Percentiles rank a stretch among this genome's conserved stretches.
Evolutionary conservation across 2,797 vertebrate species (phyloP).

Genomic region (Siniperca undulata): DNA sequence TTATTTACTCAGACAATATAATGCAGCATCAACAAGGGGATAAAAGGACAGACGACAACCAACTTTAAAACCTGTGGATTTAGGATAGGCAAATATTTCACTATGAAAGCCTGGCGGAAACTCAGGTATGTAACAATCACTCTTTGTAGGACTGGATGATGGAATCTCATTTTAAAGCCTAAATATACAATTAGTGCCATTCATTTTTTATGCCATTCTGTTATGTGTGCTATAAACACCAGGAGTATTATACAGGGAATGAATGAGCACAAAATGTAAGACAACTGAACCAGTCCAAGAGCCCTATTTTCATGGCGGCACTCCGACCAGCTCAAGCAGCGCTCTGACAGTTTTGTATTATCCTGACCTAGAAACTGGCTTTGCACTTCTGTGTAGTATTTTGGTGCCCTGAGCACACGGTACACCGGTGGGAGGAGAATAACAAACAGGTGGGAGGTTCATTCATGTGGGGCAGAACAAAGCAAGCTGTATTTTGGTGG

Average conservation of each 20-base stretch:
- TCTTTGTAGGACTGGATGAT: background rate
- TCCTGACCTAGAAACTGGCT: background rate
- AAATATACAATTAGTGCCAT: background rate
- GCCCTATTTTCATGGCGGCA: background rate
- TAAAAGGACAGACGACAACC: constrained; percentile 60
- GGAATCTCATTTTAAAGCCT: background rate
- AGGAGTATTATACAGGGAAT: background rate
- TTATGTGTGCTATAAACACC: background rate
- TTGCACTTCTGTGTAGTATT: background rate
- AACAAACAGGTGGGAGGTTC: background rate
- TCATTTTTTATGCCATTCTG: background rate
- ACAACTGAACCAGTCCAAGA: background rate
- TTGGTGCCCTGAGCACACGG: background rate
- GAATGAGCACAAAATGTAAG: background rate
- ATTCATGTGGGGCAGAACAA: background rate
- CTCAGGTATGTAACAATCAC: background rate
- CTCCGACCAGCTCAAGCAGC: background rate
- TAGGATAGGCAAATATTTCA: background rate
- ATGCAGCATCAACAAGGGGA: constrained; percentile 66
- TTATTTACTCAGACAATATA: constrained; percentile 76
- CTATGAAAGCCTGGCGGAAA: background rate
- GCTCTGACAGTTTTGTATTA: background rate
- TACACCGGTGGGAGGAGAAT: background rate
- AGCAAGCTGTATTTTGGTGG: background rate
- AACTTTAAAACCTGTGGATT: constrained; percentile 19